These are phyloP conservation scores for Melanostoma scalare DNA, from an alignment of 2,888 invertebrate species.

Conservation along the genomic window DNA sequence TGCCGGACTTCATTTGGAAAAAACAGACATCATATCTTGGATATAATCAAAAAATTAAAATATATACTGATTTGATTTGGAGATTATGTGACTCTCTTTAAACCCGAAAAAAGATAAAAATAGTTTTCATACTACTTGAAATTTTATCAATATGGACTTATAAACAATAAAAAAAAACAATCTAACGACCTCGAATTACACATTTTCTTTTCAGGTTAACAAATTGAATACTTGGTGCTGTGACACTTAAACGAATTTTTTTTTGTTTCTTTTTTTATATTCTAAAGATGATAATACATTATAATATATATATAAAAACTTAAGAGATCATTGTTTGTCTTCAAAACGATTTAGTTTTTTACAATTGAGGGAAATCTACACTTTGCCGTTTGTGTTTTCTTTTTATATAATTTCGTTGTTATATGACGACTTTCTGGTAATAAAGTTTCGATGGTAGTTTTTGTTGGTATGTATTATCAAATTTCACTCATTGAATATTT, in stretches of 20 bases:
- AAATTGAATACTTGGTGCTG: constrained; percentile 80
- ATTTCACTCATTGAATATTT: constrained; percentile 27
- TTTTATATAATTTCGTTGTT: constrained; percentile 23
- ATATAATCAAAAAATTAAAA: too few relatives aligned
- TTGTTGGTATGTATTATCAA: constrained; percentile 23
- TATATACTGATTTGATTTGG: too few relatives aligned
- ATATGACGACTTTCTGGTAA: constrained; percentile 14
- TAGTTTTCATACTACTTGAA: too few relatives aligned
- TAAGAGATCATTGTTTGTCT: constrained; percentile 49
- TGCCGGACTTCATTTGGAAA: too few relatives aligned
- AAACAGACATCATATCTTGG: too few relatives aligned
- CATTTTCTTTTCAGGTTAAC: constrained; percentile 73
- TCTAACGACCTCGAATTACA: too few relatives aligned
- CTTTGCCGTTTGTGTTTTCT: constrained; percentile 47
- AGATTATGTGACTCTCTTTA: too few relatives aligned
- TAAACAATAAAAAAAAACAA: too few relatives aligned
- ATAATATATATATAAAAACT: constrained; percentile 38
- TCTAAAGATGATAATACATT: constrained; percentile 73
- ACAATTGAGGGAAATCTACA: constrained; percentile 44
- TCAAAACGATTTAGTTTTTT: constrained; percentile 37
- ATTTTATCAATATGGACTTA: too few relatives aligned
- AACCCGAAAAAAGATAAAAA: too few relatives aligned
- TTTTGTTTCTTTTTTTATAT: constrained; percentile 76
- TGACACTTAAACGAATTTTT: constrained; percentile 82
- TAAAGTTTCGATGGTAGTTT: constrained; percentile 18